A percentile compares a stretch with the other conserved stretches of the same genome.
Conservation (phyloP, 2,797 vertebrate species). For the Cichlasoma orientale region DNA sequence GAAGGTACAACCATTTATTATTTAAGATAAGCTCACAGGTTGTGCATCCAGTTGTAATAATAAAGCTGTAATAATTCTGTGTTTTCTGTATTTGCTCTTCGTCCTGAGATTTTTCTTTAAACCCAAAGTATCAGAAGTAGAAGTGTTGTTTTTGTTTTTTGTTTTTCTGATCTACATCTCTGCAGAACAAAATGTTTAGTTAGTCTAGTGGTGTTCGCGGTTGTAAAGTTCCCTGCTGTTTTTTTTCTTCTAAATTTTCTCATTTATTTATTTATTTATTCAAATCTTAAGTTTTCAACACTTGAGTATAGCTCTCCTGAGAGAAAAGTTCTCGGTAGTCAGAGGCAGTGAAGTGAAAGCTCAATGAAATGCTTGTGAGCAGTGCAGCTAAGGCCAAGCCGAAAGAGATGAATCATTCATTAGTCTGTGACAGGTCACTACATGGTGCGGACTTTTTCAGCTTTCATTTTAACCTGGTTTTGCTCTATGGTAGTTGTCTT, state of each 20-base stretch:
- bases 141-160: neutral
- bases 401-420: constrained; percentile 71
- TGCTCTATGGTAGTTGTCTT: constrained; percentile 5
- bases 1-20: constrained; percentile 83
- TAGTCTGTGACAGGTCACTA: constrained; percentile 50
- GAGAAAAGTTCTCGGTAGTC: constrained; percentile 36
- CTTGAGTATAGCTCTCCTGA: constrained; percentile 11
- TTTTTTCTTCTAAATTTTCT: neutral
- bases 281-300: constrained; percentile 14
- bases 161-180: neutral
- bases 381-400: constrained; percentile 44
- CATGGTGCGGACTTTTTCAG: constrained; percentile 21
- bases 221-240: neutral
- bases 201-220: neutral
- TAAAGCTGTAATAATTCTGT: neutral
- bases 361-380: constrained; percentile 41
- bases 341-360: constrained; percentile 50
- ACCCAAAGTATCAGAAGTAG: neutral
- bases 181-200: neutral
- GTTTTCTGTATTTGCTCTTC: neutral
- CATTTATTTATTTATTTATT: neutral
- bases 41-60: neutral
- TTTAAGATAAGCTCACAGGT: neutral
- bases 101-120: neutral
- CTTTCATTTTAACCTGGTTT: constrained; percentile 7